Conservation (phyloP, 2,888 invertebrate genomes). For the Latrodectus hesperus region DNA sequence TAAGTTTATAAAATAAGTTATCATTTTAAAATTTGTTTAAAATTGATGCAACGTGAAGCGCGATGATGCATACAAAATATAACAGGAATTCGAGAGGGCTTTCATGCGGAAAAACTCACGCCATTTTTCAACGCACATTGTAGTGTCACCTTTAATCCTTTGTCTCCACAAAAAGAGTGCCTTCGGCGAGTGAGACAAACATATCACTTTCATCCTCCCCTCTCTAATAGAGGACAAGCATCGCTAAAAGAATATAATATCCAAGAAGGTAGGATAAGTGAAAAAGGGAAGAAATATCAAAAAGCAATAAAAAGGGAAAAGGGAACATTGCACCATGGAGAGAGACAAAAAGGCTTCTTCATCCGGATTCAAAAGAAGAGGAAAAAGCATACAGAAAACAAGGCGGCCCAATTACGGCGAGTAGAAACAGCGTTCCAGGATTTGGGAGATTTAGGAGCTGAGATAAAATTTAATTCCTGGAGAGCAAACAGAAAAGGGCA, state of each 20-base stretch:
- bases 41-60: no score
- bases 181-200: conserved; percentile 11
- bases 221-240: conserved; percentile 23
- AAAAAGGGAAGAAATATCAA: not conserved
- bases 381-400: conserved; percentile 21
- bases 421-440: conserved; percentile 42
- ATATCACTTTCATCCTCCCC: conserved; percentile 8
- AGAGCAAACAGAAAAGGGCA: conserved; percentile 30
- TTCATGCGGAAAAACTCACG: not conserved
- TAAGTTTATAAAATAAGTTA: no score
- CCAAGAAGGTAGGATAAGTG: conserved; percentile 7
- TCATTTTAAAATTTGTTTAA: no score
- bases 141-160: conserved; percentile 19
- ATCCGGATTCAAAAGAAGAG: conserved; percentile 6
- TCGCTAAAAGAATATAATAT: conserved; percentile 53
- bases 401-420: conserved; percentile 52
- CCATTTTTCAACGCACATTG: conserved; percentile 1
- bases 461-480: conserved; percentile 69
- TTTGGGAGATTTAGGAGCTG: conserved; percentile 63
- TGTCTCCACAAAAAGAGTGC: conserved; percentile 41
- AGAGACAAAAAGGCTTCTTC: not conserved
- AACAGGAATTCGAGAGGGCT: no score
- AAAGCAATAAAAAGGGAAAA: conserved; percentile 15
- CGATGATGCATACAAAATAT: no score
- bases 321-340: conserved; percentile 1